phyloP scores from a whole-genome alignment of 1,140 invertebrate species.

The Bombus polaris region DNA sequence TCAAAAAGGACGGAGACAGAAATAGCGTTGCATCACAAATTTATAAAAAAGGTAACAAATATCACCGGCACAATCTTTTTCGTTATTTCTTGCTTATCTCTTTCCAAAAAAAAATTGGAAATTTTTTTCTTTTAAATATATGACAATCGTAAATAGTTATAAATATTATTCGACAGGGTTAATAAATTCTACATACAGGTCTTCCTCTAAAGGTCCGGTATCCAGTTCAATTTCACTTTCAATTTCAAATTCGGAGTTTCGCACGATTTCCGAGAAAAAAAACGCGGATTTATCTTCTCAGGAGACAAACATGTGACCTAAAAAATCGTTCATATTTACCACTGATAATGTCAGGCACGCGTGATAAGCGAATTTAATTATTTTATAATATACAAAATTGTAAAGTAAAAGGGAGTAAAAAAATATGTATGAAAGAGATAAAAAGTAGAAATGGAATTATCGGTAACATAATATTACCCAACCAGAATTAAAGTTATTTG shows the following conservation, averaged over 20 bases:
- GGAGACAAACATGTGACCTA: background rate
- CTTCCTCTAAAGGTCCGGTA: no score
- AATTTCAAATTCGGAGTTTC: background rate
- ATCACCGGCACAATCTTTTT: background rate
- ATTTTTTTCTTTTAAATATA: slow-evolving; percentile 2
- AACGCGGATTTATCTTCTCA: background rate
- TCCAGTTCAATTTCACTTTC: background rate
- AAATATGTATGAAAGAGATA: background rate
- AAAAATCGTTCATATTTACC: background rate
- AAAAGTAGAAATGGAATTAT: background rate
- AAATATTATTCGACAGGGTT: background rate
- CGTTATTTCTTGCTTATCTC: background rate
- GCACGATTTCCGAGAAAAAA: background rate
- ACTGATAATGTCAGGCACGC: slow-evolving; percentile 7
- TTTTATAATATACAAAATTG: background rate
- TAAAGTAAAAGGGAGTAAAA: background rate
- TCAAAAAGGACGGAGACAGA: slow-evolving; percentile 18
- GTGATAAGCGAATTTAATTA: slow-evolving; percentile 10
- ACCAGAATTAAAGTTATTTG: background rate
- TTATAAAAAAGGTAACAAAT: background rate
- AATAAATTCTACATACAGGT: background rate
- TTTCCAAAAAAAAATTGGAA: background rate
- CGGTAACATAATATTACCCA: background rate
- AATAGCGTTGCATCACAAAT: background rate
- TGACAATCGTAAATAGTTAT: background rate